Base-by-base conservation (phyloP, 1,140 invertebrate species). In the Aphaenogaster ashmeadi region DNA sequence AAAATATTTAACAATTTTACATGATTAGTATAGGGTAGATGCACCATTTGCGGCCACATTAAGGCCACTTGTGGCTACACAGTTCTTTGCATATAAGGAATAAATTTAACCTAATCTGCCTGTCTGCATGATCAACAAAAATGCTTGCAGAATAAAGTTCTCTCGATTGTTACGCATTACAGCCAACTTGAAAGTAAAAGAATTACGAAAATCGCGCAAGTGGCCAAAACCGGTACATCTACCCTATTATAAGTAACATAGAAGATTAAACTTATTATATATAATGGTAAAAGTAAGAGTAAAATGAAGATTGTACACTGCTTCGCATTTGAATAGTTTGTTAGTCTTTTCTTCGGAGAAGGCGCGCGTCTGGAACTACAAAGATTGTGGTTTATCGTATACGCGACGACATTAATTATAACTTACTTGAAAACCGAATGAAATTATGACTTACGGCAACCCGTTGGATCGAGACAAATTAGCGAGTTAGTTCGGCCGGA, bases 401-500 rank as follows among this genome's bases (percentile, higher is more conserved):
- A 44, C n/a, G 33, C 33, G 27, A 15, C 3, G 11, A 44, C 50
- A 36, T 58, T 56, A 27, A 56, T 41, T 44, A 33, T 38, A 62
- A 60, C 27, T 58, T 21, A 52, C 44, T 66, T 56, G 36, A 81
- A 69, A 71, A 44, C 11, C 38, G 6, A 44, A 56, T 71, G 1
- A 33, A 56, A 56, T 69, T 69, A 11, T 54, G 9, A 69, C 50
- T 56, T 18, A 3, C 3, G 41, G 13, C 50, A 21, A n/a, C 3
- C 18, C 13, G 11, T 62, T 27, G 8, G 18, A 60, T 41, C 11
- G 56, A n/a, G 44, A 60, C 13, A 50, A 74, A 62, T 84, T 75
- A 84, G 41, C 80, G 5, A 75, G 41, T 75, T 84, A 60, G 13
- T 60, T 75, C 36, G 54, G 56, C 13, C 21, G 33, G 18, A 38